These are phyloP conservation scores for Astyanax mexicanus DNA, from an alignment of 2,797 vertebrate species.

Conservation along the genomic window DNA sequence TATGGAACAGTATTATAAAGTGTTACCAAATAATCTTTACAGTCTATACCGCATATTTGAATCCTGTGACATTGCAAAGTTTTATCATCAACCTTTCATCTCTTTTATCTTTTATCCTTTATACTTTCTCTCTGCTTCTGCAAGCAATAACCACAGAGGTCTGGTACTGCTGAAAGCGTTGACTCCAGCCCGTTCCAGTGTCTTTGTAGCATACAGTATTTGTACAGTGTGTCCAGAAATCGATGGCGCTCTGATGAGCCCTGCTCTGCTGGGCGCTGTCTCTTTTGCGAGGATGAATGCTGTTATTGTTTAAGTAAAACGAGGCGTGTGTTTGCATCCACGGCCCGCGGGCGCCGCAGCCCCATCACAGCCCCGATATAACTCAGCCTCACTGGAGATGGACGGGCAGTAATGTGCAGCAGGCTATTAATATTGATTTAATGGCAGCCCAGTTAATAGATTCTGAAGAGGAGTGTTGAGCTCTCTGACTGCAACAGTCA, in stretches of 20 bases:
- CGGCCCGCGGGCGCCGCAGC: neutral
- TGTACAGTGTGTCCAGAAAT: neutral
- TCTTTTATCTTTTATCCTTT: too few relatives aligned
- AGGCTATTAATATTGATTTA: slow-evolving; percentile 46
- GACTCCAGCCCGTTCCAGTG: too few relatives aligned
- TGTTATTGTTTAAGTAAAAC: slow-evolving; percentile 40
- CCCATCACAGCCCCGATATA: slow-evolving; percentile 15
- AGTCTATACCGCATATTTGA: too few relatives aligned
- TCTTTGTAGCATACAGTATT: neutral
- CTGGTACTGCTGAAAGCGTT: neutral
- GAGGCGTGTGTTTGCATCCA: slow-evolving; percentile 24
- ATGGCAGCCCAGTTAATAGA: slow-evolving; percentile 40
- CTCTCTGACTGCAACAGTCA: neutral
- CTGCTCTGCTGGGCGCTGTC: neutral
- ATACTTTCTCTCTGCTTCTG: too few relatives aligned
- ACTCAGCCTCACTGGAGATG: slow-evolving; percentile 17
- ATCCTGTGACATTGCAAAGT: too few relatives aligned
- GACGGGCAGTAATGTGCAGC: slow-evolving; percentile 25
- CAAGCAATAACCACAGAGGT: too few relatives aligned
- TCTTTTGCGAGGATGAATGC: slow-evolving; percentile 20
- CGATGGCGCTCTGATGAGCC: neutral
- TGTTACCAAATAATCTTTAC: too few relatives aligned
- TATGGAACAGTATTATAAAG: too few relatives aligned
- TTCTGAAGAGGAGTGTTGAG: slow-evolving; percentile 22
- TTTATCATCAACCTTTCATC: too few relatives aligned